Evolutionary conservation across 2,113 vertebrate genomes (phyloP), one percentile per base, ranked within the genome.

Genomic region (Trichomycterus rosablanca): DNA sequence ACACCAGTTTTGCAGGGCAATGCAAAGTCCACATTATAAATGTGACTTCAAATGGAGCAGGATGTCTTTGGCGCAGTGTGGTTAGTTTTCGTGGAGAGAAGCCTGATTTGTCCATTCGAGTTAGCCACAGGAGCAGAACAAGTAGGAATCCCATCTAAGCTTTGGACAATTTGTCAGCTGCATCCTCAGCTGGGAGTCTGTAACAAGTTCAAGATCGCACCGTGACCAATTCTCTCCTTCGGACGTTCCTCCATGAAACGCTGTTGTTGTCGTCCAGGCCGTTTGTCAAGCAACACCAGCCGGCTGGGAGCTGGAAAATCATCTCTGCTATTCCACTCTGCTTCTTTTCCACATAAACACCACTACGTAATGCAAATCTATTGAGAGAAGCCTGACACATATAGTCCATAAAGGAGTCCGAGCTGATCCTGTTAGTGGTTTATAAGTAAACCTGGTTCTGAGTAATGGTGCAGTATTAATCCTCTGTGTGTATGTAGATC

Each of bases 191-290:
- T 23, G 52, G 53, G 64, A 68, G 49, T 66, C 4, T 19, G 66
- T 54, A 30, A 68, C 42, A 52, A 23, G 30, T 46, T 68, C 57
- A 56, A 68, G 65, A 67, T 53, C 40, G 16, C 60, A 45, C 49
- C 48, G 6, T 66, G 57, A 61, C 68, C 56, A 3, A 52, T 53
- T 16, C 40, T 63, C 20, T 10, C 26, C 26, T 39, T 43, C 35
- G 14, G 34, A 49, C 32, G 12, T 19, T 19, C 52, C 56, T 61
- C 59, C 23, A 50, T 62, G 70, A 44, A 32, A 54, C 40, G 28
- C 35, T 65, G 74, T 62, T 75, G 71, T 74, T 78, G 59, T 76
- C 52, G 18, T 61, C 53, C 28, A 49, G 65, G 60, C 30, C 56
- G 14, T 71, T 62, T 54, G 37, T 74, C 67, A 66, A 54, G 48